Base-by-base conservation (phyloP, 2,888 invertebrate genomes). In the Ormia ochracea region DNA sequence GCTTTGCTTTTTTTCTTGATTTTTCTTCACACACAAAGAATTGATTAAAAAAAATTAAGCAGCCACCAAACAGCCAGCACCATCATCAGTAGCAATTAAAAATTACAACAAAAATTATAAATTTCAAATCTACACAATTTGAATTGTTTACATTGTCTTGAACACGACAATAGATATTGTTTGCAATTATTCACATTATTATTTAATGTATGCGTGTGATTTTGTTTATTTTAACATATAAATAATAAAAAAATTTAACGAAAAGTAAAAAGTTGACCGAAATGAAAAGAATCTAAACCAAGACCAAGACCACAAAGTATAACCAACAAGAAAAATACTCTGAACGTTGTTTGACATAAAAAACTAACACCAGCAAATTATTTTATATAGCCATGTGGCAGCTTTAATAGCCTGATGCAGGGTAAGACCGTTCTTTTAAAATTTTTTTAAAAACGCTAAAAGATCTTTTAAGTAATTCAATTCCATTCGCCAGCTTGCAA, bases 21-120 rank as follows among this genome's bases (percentile, higher is more conserved):
- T 81, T 81, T 69, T 74, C 63, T 80, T 79, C 38, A 75, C 58
- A 78, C 76, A 77, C 63, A 61, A 52, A 59, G 73, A 69, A 76
- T 68, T 73, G 76, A 76, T 76, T 80, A 52, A 56, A 58, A 76
- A 78, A 76, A 14, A 4, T 45, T 63, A 21, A 31, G 38, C 45
- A 79, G 73, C 59, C 56, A 73, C 56, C 63, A 73, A 43, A 65
- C 54, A 74, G 23, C 63, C 56, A 73, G 43, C 63, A 66, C 36
- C 65, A 66, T 50, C 65, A 66, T 48, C 45, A 52, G 26, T 10
- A 59, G 10, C 26, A 78, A 66, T 68, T 45, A 65, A 45, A 65
- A 38, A 43, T 52, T 43, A 26, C 26, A 48, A 36, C 23, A 38
- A 36, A 63, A 28, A 41, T 45, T 50, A 41, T 23, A 56, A 56